phyloP scores from a whole-genome alignment of 2,797 vertebrate species.

The Geotrypetes seraphini region DNA sequence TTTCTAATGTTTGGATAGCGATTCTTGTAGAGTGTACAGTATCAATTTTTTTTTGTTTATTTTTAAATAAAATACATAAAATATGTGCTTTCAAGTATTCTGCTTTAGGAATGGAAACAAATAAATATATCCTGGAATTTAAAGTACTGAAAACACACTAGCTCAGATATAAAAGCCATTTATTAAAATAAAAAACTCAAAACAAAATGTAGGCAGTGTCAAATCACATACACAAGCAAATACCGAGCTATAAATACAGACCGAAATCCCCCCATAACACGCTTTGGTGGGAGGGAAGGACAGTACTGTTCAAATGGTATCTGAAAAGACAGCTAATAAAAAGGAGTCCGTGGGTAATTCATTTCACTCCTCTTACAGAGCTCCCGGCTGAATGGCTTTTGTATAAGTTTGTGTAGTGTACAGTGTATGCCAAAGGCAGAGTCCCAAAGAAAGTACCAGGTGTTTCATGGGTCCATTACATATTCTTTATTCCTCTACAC shows the following conservation, averaged over 20 bases:
- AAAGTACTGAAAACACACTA: constrained; percentile 2
- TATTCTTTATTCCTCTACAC: constrained; percentile 46
- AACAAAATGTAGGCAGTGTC: constrained; percentile 61
- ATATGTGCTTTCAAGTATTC: too few relatives aligned
- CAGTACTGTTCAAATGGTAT: constrained; percentile 40
- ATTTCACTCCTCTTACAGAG: constrained; percentile 34
- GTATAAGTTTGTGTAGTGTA: constrained; percentile 45
- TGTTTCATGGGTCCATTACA: constrained; percentile 53
- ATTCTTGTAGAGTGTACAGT: too few relatives aligned
- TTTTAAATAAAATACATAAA: too few relatives aligned
- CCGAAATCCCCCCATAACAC: constrained; percentile 47
- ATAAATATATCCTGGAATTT: too few relatives aligned
- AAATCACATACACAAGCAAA: constrained; percentile 61
- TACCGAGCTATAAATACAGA: constrained; percentile 53
- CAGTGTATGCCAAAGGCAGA: constrained; percentile 49
- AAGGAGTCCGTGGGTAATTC: constrained; percentile 48
- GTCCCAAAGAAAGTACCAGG: constrained; percentile 52
- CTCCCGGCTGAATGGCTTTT: constrained; percentile 52
- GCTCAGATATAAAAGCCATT: constrained; percentile 68
- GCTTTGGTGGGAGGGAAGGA: constrained; percentile 33
- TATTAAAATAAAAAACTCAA: constrained; percentile 78
- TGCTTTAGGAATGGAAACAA: too few relatives aligned
- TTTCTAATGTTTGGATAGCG: too few relatives aligned
- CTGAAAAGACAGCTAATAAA: constrained; percentile 63
- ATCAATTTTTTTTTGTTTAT: too few relatives aligned